Evolutionary conservation across 2,797 vertebrate genomes (phyloP), one percentile per base, ranked within the genome.

Genomic region (Artibeus lituratus): DNA sequence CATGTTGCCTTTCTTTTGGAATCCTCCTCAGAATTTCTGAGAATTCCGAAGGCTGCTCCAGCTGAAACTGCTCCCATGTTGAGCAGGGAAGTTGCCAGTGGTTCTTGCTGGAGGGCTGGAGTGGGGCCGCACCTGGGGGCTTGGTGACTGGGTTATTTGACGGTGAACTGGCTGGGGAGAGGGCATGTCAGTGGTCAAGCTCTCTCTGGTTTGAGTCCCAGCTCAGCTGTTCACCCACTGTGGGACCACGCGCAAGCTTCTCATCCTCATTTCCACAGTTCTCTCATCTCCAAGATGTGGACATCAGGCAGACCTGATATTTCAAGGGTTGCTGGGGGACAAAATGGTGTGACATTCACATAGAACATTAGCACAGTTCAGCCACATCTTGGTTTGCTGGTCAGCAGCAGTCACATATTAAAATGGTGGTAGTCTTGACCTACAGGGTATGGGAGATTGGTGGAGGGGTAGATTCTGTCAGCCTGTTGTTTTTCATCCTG

Each of bases 61-160:
- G 26, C 32, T 44, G 19, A 72, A 72, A 59, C 32, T 35, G 65
- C n/a, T 76, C 47, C 47, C 19, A 16, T 21, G 32, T 29, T 10
- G 5, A 65, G 49, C 19, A n/a, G 11, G 21, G n/a, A 21, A 32
- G 7, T 12, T 10, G 8, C 29, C 32, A 15, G 16, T 5, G 0
- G 8, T 47, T 49, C 35, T 35, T 15, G 32, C 51, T 16, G 8
- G 81, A 49, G 44, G 74, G 67, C 16, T 14, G 29, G n/a, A 29
- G n/a, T 0, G 0, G 22, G 29, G 39, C 67, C 24, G 12, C 57
- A 6, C 5, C 29, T 18, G 0, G 8, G 5, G 53, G n/a, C 29
- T 44, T 4, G 4, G 35, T 3, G n/a, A 77, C 47, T 10, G 47
- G 22, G 37, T 88, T n/a, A 1, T 35, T 67, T 39, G 42, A 19